Base-by-base conservation (phyloP, 1,140 invertebrate genomes). In the Wasmannia auropunctata region DNA sequence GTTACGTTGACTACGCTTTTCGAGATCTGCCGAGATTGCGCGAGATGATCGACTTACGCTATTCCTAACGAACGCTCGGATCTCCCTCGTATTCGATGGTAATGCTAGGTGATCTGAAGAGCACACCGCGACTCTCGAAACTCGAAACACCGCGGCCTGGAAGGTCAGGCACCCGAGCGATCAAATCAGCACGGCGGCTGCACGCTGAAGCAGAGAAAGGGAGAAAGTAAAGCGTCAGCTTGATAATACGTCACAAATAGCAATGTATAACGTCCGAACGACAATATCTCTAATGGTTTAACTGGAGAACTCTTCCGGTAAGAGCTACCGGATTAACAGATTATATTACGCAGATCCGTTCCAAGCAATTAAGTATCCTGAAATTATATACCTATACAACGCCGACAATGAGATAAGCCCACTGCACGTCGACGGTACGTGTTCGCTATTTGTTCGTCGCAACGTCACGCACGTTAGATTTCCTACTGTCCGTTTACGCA, bases 261-360 rank as follows among this genome's bases (percentile, higher is more conserved):
- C 90, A 93, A 94, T 93, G 83, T 91, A 93, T 92, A 94, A 94
- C 94, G 94, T 95, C 94, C 94, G 87, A 87, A 94, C 92, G 94
- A 95, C 94, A 94, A 95, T 94, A 94, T 92, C 79, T 92, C 87
- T 91, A 92, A 89, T 87, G 86, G 85, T 93, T 92, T 88, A 92
- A 92, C 75, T 89, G 89, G n/a, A 86, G 81, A 75, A 67, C 63
- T 4, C n/a, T n/a, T n/a, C 19, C 37, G 63, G 22, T 28, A 46
- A 46, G n/a, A 90, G 87, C 85, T 81, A 79, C 86, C 70, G 81
- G 86, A 77, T 54, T 22, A 70, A 54, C 37, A 60, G n/a, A 76
- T n/a, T 70, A 65, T 65, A 56, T n/a, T 51, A 80, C 31, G 51
- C 67, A 58, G 67, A 14, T 74, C 51, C 65, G 65, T 37, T n/a